A percentile compares a stretch with the other conserved stretches of the same genome.
Evolutionary conservation across 2,888 invertebrate species (phyloP).

Genomic region (Pseudoips prasinana): DNA sequence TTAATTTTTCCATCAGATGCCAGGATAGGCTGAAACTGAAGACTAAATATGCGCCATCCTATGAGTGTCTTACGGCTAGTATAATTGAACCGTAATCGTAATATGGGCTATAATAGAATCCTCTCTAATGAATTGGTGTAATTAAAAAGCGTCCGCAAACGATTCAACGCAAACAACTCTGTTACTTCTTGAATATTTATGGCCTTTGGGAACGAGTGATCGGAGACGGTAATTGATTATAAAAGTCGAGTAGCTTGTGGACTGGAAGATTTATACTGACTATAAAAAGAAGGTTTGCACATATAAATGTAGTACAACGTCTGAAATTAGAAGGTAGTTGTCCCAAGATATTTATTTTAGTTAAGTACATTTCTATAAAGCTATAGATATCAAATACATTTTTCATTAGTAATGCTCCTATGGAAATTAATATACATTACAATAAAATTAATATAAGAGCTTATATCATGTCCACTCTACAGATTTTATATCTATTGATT

Average conservation of each 20-base stretch:
- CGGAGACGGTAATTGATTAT: constrained; percentile 69
- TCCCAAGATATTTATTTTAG: no score
- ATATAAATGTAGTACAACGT: constrained; percentile 5
- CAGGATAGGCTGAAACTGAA: no score
- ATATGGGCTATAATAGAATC: constrained; percentile 44
- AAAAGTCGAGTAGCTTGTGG: constrained; percentile 65
- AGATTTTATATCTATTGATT: no score
- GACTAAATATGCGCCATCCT: no score
- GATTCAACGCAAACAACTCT: constrained; percentile 54
- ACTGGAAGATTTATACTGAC: constrained; percentile 64
- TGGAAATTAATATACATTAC: no score
- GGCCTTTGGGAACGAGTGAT: constrained; percentile 57
- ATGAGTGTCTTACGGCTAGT: constrained; percentile 10
- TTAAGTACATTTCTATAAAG: no score
- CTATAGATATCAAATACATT: no score
- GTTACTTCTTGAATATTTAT: constrained; percentile 64
- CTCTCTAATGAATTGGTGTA: constrained; percentile 52
- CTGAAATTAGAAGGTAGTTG: constrained; percentile 29
- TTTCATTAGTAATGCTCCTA: no score
- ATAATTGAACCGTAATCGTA: constrained; percentile 41
- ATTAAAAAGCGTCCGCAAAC: constrained; percentile 59
- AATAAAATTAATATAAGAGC: no score
- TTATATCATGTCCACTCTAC: no score
- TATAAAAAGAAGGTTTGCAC: constrained; percentile 51
- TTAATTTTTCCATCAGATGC: no score